Percentiles rank a stretch among this genome's conserved stretches.
Evolutionary conservation across 2,888 invertebrate species (phyloP).

Genomic region (Stenodema calcarata): DNA sequence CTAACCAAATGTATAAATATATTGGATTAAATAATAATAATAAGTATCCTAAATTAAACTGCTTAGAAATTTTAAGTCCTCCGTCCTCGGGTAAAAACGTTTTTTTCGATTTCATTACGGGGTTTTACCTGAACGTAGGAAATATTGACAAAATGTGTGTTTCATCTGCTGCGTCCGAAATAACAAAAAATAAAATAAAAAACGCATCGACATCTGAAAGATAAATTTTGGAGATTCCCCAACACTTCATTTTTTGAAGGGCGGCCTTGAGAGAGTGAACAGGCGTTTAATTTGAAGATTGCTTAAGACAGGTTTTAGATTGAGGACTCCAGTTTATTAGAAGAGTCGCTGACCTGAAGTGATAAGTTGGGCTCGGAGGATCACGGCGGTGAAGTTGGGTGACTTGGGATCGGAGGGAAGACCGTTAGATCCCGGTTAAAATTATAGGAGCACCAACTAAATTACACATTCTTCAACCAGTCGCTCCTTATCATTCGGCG

Average conservation of each 20-base stretch:
- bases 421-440: slow-evolving; percentile 11
- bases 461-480: slow-evolving; percentile 29
- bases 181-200: too few species aligned
- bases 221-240: too few species aligned
- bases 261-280: background rate
- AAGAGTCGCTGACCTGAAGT: background rate
- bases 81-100: too few species aligned
- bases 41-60: too few species aligned
- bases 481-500: background rate
- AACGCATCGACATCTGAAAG: too few species aligned
- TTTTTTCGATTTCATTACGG: too few species aligned
- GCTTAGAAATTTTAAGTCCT: too few species aligned
- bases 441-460: slow-evolving; percentile 24
- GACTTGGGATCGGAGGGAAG: background rate
- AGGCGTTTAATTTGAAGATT: slow-evolving; percentile 6
- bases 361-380: background rate
- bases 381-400: background rate
- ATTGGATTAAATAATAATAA: too few species aligned
- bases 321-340: slow-evolving; percentile 4
- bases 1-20: too few species aligned
- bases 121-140: too few species aligned
- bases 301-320: background rate
- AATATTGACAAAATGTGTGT: too few species aligned
- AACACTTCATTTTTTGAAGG: background rate
- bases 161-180: too few species aligned